Percentiles rank a stretch among this genome's conserved stretches.
These are phyloP conservation scores for Teinopalpus imperialis DNA, from an alignment of 2,888 invertebrate species.

Conservation along the genomic window DNA sequence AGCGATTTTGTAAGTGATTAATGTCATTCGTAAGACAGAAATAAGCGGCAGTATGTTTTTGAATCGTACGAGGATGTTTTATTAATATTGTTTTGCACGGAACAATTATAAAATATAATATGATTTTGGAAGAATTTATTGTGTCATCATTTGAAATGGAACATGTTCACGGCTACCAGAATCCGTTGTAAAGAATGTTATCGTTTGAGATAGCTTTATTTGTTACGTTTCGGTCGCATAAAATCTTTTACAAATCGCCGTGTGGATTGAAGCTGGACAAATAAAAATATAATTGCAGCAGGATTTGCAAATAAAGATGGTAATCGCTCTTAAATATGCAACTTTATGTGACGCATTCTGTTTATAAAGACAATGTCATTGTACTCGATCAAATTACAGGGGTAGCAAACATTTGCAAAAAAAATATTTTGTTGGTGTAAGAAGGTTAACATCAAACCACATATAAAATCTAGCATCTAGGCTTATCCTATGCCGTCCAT, in stretches of 20 bases:
- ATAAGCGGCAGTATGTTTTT: conserved; percentile 31
- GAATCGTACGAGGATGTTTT: conserved; percentile 31
- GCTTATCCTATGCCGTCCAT: no score
- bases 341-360: no score
- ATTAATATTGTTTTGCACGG: conserved; percentile 19
- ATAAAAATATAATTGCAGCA: conserved; percentile 1
- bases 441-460: no score
- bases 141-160: conserved; percentile 8
- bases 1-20: conserved; percentile 51
- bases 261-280: conserved; percentile 16
- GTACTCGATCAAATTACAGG: no score
- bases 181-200: conserved; percentile 3
- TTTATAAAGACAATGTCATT: no score
- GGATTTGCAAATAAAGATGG: conserved; percentile 5
- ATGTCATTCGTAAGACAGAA: conserved; percentile 40
- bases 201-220: conserved; percentile 20
- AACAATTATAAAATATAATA: conserved; percentile 25
- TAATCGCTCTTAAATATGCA: conserved; percentile 1
- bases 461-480: no score
- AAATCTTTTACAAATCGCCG: conserved; percentile 18
- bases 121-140: conserved; percentile 19
- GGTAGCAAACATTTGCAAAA: no score
- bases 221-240: conserved; percentile 3
- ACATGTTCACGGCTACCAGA: conserved; percentile 4
- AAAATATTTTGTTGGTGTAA: no score